Conservation (phyloP, 2,113 vertebrate genomes). For the Pantherophis guttatus region DNA sequence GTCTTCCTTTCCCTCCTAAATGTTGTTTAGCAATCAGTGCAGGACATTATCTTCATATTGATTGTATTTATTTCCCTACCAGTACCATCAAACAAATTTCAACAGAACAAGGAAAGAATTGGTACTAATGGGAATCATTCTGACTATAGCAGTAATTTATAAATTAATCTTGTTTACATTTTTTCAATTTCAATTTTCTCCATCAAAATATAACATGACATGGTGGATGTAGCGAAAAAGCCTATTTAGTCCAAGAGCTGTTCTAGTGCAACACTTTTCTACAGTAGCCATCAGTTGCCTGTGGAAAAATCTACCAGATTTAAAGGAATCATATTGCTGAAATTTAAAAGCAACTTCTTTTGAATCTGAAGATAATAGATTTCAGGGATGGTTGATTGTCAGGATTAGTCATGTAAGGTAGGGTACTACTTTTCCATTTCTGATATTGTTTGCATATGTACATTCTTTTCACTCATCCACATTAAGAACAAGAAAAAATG, state of each 20-base stretch:
- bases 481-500: constrained; percentile 26
- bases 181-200: neutral
- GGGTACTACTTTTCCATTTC: constrained; percentile 39
- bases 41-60: neutral
- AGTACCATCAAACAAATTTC: neutral
- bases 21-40: neutral
- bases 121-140: neutral
- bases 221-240: neutral
- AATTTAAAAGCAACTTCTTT: neutral
- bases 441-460: constrained; percentile 19
- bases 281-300: neutral
- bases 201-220: neutral
- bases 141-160: neutral
- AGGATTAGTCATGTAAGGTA: constrained; percentile 42
- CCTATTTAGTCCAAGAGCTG: neutral
- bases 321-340: neutral
- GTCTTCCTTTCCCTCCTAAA: neutral
- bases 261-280: neutral
- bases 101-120: neutral
- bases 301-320: neutral
- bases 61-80: neutral
- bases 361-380: neutral
- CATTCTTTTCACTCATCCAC: constrained; percentile 37
- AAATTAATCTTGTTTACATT: neutral
- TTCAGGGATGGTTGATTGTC: neutral